Conservation (phyloP, 1,140 invertebrate genomes). For the Portunus trituberculatus region DNA sequence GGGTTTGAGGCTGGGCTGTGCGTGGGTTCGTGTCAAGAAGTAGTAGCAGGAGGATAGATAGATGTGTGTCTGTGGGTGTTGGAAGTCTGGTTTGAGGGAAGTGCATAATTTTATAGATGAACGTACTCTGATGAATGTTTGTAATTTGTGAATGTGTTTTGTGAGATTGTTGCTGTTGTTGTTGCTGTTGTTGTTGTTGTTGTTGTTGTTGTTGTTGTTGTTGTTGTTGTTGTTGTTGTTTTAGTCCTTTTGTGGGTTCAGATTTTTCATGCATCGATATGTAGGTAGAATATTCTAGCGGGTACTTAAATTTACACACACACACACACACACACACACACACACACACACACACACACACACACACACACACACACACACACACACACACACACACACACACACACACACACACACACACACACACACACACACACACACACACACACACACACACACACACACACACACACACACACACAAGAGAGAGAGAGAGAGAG, state of each 20-base stretch:
- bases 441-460: slow-evolving; percentile 20
- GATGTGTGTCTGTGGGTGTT: too few species aligned
- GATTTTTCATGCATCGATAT: too few species aligned
- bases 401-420: slow-evolving; percentile 20
- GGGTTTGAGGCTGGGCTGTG: not conserved
- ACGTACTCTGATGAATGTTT: not conserved
- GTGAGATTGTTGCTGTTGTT: not conserved
- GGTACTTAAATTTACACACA: not conserved
- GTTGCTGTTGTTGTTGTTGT: too few species aligned
- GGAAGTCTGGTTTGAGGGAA: too few species aligned
- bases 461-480: not conserved
- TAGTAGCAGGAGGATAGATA: too few species aligned
- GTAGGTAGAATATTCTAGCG: too few species aligned
- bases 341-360: not conserved
- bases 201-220: too few species aligned
- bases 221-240: too few species aligned
- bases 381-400: not conserved
- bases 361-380: too few species aligned
- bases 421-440: not conserved
- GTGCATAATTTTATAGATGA: too few species aligned
- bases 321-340: slow-evolving; percentile 20
- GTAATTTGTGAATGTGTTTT: not conserved
- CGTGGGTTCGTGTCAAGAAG: not conserved
- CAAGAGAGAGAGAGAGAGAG: too few species aligned
- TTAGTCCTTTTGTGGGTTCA: too few species aligned